These are phyloP conservation scores for Physella acuta DNA, from an alignment of 1,140 invertebrate species.

Conservation along the genomic window DNA sequence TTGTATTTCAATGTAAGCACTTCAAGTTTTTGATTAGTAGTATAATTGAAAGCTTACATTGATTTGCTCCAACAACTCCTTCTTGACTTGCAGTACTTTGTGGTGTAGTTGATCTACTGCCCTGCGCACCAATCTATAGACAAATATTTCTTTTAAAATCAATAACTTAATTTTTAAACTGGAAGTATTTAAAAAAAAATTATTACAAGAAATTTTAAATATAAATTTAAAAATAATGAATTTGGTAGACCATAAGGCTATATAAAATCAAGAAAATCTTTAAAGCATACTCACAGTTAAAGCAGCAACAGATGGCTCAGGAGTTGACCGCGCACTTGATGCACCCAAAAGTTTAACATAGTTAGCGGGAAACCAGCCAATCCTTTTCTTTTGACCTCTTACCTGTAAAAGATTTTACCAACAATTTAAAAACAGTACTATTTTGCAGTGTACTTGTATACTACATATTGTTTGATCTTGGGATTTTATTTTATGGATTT, in stretches of 20 bases:
- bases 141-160: too few species aligned
- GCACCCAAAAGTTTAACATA: slow-evolving; percentile 78
- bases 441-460: too few species aligned
- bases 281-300: slow-evolving; percentile 24
- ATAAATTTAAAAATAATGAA: too few species aligned
- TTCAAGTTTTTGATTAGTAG: too few species aligned
- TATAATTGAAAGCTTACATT: slow-evolving; percentile 21
- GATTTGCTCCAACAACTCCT: slow-evolving; percentile 1
- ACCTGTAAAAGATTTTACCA: slow-evolving; percentile 69
- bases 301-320: slow-evolving; percentile 31
- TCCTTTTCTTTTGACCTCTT: slow-evolving; percentile 90
- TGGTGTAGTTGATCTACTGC: slow-evolving; percentile 28
- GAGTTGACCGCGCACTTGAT: slow-evolving; percentile 48
- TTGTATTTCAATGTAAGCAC: too few species aligned
- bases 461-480: too few species aligned
- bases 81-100: slow-evolving; percentile 23
- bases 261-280: neutral
- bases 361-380: slow-evolving; percentile 96
- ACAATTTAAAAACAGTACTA: too few species aligned
- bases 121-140: slow-evolving; percentile 9
- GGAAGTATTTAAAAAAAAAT: too few species aligned
- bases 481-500: too few species aligned
- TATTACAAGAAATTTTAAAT: too few species aligned
- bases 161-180: too few species aligned
- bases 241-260: too few species aligned